Base-by-base conservation (phyloP, 2,888 invertebrate species). In the Phengaris arion region DNA sequence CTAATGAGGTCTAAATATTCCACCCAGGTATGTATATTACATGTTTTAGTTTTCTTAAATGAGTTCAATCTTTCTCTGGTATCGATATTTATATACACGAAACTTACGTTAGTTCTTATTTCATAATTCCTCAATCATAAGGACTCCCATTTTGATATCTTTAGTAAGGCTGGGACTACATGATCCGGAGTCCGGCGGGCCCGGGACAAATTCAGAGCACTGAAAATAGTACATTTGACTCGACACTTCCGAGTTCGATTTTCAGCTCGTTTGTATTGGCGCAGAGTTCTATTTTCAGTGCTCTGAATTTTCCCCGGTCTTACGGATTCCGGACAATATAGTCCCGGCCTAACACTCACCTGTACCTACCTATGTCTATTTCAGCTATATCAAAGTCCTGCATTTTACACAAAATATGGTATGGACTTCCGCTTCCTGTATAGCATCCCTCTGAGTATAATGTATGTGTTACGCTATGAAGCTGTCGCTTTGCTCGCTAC, bases 401-500 rank as follows among this genome's bases (percentile, higher is more conserved):
- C 95, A 69, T 97, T 97, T 85, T 95, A 94, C 84, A 81, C 79
- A 0, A 88, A 92, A 0, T 90, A 95, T 76, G 94, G 95, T 0
- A 94, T 96, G 77, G 93, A 96, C 81, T 96, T 95, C 81, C 95
- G 97, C 54, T 94, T 97, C 69, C 94, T 96, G 86, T 98, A 96
- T 89, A 96, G 97, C 86, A 95, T 96, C 82, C 96, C 98, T 1
- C 95, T 96, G 78, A 96, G 98, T 83, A 90, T 96, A 77, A 95
- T 95, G 82, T 97, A 96, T 86, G 95, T 97, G 68, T 94, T 96
- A 87, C 93, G 97, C 75, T 94, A 96, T 78, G 97, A 97, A 85
- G 94, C 95, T 70, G 95, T 97, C 2, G 95, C 97, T 94, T 91
- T 96, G 77, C 87, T 98, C 78, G 96, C 97, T 1, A 97, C 98